A percentile compares a stretch with the other conserved stretches of the same genome.
These are phyloP conservation scores for Kradibia gibbosae DNA, from an alignment of 1,140 invertebrate genomes.

Conservation along the genomic window DNA sequence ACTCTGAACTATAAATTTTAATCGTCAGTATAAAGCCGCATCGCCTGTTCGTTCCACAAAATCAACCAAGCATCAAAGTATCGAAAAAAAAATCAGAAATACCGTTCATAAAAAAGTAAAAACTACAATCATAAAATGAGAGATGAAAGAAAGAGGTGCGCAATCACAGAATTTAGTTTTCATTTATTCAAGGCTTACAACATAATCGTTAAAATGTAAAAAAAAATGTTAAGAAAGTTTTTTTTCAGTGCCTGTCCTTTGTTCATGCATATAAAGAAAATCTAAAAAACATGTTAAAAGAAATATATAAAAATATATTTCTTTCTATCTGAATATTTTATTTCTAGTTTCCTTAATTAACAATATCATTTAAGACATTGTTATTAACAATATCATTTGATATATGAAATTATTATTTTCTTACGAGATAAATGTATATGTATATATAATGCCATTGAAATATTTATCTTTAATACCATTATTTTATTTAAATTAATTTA, in stretches of 20 bases:
- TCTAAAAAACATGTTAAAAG: not conserved
- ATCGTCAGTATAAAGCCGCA: constrained; percentile 28
- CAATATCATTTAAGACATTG: not conserved
- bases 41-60: not conserved
- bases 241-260: not conserved
- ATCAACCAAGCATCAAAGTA: constrained; percentile 24
- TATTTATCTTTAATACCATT: too few relatives aligned
- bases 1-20: constrained; percentile 38
- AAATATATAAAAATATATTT: not conserved
- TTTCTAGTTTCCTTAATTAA: not conserved
- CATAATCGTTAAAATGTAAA: not conserved
- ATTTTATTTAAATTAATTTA: too few relatives aligned
- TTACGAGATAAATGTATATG: too few relatives aligned
- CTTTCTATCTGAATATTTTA: not conserved
- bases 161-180: not conserved
- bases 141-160: constrained; percentile 14
- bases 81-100: constrained; percentile 19
- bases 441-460: too few relatives aligned
- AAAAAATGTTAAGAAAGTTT: not conserved
- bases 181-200: constrained; percentile 8
- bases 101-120: constrained; percentile 19
- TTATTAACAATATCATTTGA: too few relatives aligned
- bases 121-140: constrained; percentile 18
- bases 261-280: not conserved
- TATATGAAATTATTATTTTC: too few relatives aligned